Evolutionary conservation across 2,888 invertebrate species (phyloP).

Genomic region (Lycocerus yunnanus): DNA sequence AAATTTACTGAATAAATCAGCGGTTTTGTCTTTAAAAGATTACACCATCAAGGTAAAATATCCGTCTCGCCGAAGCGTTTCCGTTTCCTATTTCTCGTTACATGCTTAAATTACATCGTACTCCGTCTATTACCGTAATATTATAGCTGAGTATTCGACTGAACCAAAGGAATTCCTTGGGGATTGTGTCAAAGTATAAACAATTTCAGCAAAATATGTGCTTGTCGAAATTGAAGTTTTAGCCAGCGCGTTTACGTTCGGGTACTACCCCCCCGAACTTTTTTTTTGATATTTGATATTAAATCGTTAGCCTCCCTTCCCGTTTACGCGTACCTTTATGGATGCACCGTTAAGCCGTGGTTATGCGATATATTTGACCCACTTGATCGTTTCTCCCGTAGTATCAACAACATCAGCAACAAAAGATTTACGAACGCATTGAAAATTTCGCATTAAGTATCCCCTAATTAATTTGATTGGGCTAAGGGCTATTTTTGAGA

Average conservation of each 20-base stretch:
- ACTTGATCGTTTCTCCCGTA: not conserved
- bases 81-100: not conserved
- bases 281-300: not conserved
- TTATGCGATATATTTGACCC: not conserved
- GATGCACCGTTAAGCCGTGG: not conserved
- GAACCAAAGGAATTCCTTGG: not conserved
- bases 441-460: too few species aligned
- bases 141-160: not conserved
- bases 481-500: too few species aligned
- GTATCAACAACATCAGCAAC: not conserved
- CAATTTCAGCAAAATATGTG: not conserved
- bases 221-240: not conserved
- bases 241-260: not conserved
- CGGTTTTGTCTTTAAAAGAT: not conserved
- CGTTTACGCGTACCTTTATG: not conserved
- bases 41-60: not conserved
- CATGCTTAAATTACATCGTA: not conserved
- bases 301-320: not conserved
- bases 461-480: too few species aligned
- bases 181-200: not conserved
- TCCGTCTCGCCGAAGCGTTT: not conserved
- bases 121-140: not conserved
- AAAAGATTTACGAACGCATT: too few species aligned
- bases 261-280: not conserved
- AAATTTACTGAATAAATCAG: not conserved